phyloP scores from a whole-genome alignment of 2,797 vertebrate genomes.

The Graptemys geographica region DNA sequence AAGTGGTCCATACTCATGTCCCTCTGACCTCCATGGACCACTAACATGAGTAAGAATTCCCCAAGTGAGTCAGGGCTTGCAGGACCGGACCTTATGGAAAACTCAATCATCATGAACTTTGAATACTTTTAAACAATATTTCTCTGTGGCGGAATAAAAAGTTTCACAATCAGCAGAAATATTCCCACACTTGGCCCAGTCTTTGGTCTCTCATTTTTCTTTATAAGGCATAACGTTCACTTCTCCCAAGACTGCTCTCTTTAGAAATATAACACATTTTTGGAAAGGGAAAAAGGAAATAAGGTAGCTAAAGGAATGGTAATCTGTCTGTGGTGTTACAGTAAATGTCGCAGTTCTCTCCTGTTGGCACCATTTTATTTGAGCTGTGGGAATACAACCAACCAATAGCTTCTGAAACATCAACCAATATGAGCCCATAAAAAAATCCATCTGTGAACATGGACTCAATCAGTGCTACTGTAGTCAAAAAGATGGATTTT shows the following conservation, averaged over 20 bases:
- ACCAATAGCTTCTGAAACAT: conserved; percentile 35
- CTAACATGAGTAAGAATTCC: not conserved
- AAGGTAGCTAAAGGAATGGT: conserved; percentile 59
- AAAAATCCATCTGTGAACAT: conserved; percentile 36
- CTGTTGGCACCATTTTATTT: conserved; percentile 52
- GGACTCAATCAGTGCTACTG: conserved; percentile 44
- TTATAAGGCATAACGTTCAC: not conserved
- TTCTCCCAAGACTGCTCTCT: conserved; percentile 47
- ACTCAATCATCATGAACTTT: conserved; percentile 15
- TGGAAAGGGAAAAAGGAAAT: conserved; percentile 42
- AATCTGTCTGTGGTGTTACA: conserved; percentile 47
- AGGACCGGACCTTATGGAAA: not conserved
- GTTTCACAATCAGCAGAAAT: conserved; percentile 24
- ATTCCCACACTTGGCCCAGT: not conserved
- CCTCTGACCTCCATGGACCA: conserved; percentile 5
- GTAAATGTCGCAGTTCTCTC: conserved; percentile 67
- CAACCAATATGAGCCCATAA: not conserved
- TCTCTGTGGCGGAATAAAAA: conserved; percentile 18
- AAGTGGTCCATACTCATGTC: not conserved
- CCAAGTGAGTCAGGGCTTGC: not conserved
- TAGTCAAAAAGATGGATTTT: conserved; percentile 38
- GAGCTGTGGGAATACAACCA: conserved; percentile 57
- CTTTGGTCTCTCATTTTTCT: conserved; percentile 43
- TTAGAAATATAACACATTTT: conserved; percentile 55
- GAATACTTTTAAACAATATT: not conserved